Percentiles rank a stretch among this genome's conserved stretches.
phyloP scores from a whole-genome alignment of 2,113 vertebrate genomes.

The Protobothrops mucrosquamatus region DNA sequence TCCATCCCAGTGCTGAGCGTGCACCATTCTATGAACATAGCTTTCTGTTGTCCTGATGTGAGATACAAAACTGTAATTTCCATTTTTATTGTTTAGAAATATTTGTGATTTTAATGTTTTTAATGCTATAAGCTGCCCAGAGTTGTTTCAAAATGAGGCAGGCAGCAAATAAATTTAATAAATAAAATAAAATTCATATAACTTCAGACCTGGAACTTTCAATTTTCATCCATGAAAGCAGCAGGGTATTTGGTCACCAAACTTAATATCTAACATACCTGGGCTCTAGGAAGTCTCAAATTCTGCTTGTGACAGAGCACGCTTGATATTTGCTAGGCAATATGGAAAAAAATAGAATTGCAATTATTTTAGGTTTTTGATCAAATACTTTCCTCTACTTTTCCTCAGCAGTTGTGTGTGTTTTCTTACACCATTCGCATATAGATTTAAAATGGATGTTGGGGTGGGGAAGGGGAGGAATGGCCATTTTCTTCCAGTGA shows the following conservation, averaged over 20 bases:
- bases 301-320: fast-evolving
- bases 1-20: too few relatives aligned
- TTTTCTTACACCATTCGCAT: not conserved
- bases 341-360: not conserved
- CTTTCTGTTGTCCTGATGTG: not conserved
- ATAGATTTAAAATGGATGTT: fast-evolving
- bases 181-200: not conserved
- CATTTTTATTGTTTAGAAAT: not conserved
- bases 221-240: not conserved
- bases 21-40: not conserved
- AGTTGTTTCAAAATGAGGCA: not conserved
- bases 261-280: not conserved
- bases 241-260: not conserved
- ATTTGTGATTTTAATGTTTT: not conserved
- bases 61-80: not conserved
- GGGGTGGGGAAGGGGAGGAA: not conserved
- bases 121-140: not conserved
- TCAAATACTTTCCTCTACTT: not conserved
- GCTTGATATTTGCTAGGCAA: not conserved
- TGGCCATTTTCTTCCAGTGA: constrained; percentile 11
- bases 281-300: not conserved
- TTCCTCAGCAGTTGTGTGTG: not conserved
- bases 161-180: not conserved
- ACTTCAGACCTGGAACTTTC: too few relatives aligned
- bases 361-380: fast-evolving